Evolutionary conservation across 2,888 invertebrate species (phyloP).

Genomic region (Ernsta delagoae): DNA sequence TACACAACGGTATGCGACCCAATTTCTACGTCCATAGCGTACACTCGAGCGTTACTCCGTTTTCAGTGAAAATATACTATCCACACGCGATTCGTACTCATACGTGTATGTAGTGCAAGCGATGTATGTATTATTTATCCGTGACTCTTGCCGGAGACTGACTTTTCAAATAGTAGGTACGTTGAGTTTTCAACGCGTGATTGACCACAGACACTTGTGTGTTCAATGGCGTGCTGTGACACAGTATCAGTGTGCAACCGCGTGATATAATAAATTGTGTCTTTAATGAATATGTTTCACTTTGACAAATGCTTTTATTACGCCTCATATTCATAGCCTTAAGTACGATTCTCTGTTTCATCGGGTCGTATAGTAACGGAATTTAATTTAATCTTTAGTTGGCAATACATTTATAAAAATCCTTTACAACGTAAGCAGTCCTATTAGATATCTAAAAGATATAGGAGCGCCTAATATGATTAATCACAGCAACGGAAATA

Average conservation of each 20-base stretch:
- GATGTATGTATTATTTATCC: slow-evolving; percentile 50
- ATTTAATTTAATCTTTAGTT: no score
- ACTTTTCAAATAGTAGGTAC: slow-evolving; percentile 17
- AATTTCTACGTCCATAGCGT: slow-evolving; percentile 54
- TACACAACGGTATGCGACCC: slow-evolving; percentile 58
- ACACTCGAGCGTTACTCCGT: slow-evolving; percentile 53
- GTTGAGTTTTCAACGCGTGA: slow-evolving; percentile 26
- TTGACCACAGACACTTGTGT: slow-evolving; percentile 12
- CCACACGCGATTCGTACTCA: slow-evolving; percentile 47
- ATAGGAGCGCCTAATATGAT: neutral
- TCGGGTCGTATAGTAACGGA: neutral
- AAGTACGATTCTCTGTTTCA: neutral
- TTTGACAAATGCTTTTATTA: neutral
- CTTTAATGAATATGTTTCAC: neutral
- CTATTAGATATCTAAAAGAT: neutral
- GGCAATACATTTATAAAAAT: neutral
- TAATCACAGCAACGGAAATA: slow-evolving; percentile 10
- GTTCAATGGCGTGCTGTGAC: slow-evolving; percentile 1
- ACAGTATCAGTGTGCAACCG: no score
- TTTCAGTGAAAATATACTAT: slow-evolving; percentile 57
- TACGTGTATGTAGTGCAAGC: slow-evolving; percentile 46
- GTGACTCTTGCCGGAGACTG: slow-evolving; percentile 44
- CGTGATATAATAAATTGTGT: neutral
- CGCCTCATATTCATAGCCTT: neutral
- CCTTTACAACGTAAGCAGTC: neutral